These are phyloP conservation scores for Lota lota DNA, from an alignment of 2,113 vertebrate species.

Conservation along the genomic window DNA sequence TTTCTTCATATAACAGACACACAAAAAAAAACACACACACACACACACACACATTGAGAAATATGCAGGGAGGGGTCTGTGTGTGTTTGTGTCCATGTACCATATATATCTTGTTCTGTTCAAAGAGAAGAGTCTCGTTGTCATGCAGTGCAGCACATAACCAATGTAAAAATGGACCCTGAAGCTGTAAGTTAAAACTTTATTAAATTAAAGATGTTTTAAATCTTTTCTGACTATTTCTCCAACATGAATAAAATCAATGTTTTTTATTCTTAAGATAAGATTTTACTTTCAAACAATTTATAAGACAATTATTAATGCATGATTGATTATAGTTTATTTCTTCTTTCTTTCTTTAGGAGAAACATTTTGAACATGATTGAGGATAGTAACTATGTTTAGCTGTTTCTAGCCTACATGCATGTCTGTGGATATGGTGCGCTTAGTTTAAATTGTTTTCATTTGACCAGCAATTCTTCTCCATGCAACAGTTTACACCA, in stretches of 20 bases:
- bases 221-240: neutral
- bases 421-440: too few species aligned
- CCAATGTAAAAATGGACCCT: neutral
- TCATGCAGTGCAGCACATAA: neutral
- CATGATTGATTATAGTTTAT: too few species aligned
- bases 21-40: too few species aligned
- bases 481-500: conserved; percentile 8
- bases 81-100: neutral
- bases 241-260: too few species aligned
- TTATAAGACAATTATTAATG: too few species aligned
- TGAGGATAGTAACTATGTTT: too few species aligned
- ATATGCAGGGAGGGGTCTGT: neutral
- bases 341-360: too few species aligned
- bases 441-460: neutral
- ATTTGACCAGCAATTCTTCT: neutral
- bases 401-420: too few species aligned
- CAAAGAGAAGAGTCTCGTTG: neutral
- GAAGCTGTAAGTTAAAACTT: neutral
- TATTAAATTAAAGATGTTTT: neutral
- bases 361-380: too few species aligned
- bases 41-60: too few species aligned
- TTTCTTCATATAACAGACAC: neutral
- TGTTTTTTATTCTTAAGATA: too few species aligned
- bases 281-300: too few species aligned
- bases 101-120: neutral